Evolutionary conservation across 2,797 vertebrate genomes (phyloP).

Genomic region (Garrulus glandarius): DNA sequence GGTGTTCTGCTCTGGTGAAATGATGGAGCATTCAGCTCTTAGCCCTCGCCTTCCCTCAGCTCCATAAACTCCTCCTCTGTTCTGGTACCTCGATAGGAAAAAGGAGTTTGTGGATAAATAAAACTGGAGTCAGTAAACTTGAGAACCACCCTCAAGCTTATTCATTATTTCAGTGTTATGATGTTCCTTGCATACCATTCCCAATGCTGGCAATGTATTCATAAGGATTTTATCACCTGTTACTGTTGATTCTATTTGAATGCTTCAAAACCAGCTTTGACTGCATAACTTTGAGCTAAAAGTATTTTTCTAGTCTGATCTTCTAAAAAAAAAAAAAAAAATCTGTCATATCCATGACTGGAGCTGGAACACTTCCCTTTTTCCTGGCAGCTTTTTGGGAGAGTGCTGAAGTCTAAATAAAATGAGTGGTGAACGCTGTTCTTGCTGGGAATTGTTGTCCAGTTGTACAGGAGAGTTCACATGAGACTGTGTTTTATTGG

Average conservation of each 20-base stretch:
- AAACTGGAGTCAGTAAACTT: background rate
- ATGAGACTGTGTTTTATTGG: constrained; percentile 25
- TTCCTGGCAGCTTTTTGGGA: constrained; percentile 12
- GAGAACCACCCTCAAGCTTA: background rate
- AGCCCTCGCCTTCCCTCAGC: background rate
- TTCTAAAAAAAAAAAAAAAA: background rate
- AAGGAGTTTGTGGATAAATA: background rate
- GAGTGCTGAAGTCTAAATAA: constrained; percentile 1
- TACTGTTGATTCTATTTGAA: constrained; percentile 8
- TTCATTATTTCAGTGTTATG: background rate
- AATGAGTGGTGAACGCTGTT: background rate
- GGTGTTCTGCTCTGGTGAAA: background rate
- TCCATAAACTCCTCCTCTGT: background rate
- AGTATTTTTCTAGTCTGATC: constrained; percentile 61
- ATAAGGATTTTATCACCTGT: background rate
- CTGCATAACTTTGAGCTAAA: background rate
- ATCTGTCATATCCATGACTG: background rate
- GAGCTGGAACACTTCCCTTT: background rate
- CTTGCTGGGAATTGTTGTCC: background rate
- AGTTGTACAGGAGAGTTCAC: background rate
- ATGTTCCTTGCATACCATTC: background rate
- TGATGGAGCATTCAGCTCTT: background rate
- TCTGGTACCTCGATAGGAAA: rapidly evolving
- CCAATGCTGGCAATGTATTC: background rate
- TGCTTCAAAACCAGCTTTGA: constrained; percentile 23